Base-by-base conservation (phyloP, 2,113 vertebrate species). In the Myrmophylax atrothorax region DNA sequence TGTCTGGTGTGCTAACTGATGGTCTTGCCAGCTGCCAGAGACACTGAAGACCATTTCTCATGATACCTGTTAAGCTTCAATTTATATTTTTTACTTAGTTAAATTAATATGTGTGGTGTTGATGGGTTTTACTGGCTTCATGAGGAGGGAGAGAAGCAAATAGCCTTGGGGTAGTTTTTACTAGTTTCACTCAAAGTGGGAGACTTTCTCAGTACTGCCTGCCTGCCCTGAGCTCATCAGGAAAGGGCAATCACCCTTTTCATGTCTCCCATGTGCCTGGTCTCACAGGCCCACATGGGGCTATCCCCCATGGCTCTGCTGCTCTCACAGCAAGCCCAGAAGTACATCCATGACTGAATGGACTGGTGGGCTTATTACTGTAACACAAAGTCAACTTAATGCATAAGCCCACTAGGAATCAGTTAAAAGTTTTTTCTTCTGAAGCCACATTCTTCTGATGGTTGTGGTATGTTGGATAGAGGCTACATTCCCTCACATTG, bases 381-480 rank as follows among this genome's bases (percentile, higher is more conserved):
- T 40, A 93, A 40, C 52, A n/a, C 9, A 3, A 90, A 75, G 44
- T 64, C 5, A 3, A 14, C 9, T 70, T 63, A 52, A 28, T 11
- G 26, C 47, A 42, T 4, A 13, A 91, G 42, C 37, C 87, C 80
- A 79, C 58, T 81, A 90, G 59, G 72, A 95, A 74, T 72, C 52
- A 92, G 72, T 88, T 94, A 63, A 79, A 69, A 80, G 29, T 13
- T 46, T 79, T 91, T 82, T 79, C 62, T 47, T 91, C 79, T 67
- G 76, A 88, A 96, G 52, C 52, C 56, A 38, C 88, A 89, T 94
- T 96, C 60, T 96, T 94, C 76, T 94, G 49, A 69, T 90, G 53
- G 59, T 84, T 93, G 73, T 53, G 50, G 88, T 93, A 92, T 96
- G 66, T 89, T 93, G 92, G 92, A 93, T 52, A 89, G 73, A 94